Conservation (phyloP, 2,113 vertebrate genomes). For the Neotragus moschatus region DNA sequence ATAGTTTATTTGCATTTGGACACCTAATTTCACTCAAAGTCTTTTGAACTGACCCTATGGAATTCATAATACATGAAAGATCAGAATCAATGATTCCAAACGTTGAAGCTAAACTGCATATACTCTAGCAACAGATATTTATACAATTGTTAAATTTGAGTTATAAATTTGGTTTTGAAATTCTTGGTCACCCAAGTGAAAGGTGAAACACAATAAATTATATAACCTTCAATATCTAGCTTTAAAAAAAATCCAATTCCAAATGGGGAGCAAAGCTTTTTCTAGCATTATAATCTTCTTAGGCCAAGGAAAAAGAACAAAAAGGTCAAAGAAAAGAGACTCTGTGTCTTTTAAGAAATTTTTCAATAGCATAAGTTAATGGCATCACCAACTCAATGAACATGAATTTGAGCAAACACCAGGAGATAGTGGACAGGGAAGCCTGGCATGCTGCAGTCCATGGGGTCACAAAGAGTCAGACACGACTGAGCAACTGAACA, state of each 20-base stretch:
- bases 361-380: neutral
- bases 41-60: neutral
- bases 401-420: neutral
- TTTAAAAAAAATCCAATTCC: neutral
- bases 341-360: neutral
- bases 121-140: neutral
- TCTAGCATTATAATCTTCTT: neutral
- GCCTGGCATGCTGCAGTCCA: neutral
- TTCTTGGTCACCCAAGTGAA: neutral
- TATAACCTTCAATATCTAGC: neutral
- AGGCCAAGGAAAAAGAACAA: neutral
- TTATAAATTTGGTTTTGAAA: neutral
- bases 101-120: neutral
- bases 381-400: neutral
- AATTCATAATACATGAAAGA: neutral
- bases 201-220: neutral
- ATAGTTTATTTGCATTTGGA: neutral
- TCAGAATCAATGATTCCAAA: neutral
- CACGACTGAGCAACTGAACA: neutral
- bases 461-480: neutral
- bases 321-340: neutral
- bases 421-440: neutral
- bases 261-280: neutral
- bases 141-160: neutral
- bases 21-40: neutral